Evolutionary conservation across 1,140 invertebrate species (phyloP), one percentile per base, ranked within the genome.

Genomic region (Nylanderia fulva): DNA sequence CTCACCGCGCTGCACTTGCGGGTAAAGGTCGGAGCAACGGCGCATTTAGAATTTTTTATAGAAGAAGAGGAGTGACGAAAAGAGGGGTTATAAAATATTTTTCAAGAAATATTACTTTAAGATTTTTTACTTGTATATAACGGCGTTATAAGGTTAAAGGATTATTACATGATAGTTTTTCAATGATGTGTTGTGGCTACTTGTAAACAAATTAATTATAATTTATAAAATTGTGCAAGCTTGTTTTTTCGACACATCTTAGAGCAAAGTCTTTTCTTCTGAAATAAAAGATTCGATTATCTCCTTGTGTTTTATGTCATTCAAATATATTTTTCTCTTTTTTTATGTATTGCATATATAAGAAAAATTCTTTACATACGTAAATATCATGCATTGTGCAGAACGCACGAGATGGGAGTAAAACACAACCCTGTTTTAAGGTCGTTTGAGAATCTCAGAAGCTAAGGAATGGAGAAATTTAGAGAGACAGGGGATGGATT

Each of bases 381-480:
- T n/a, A n/a, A n/a, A n/a, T n/a, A n/a, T 64, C 29, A n/a, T 9
- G 45, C 5, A 39, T 77, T 36, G 45, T 54, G 9, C 15, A 13
- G 15, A 11, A 54, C 18, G 18, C 60, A 24, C 11, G 27, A 68
- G 45, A 4, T 39, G 29, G 18, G 13, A 39, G 48, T 58, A 45
- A 29, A 48, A 60, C 56, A 87, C 77, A 64, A 87, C 76, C 71
- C 58, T 39, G 75, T 66, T 54, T 56, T 27, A 33, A 27, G 52
- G 8, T 72, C 54, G 77, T 84, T 69, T 76, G 56, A 63, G 86
- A 76, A 85, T 85, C 60, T 58, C 52, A 15, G 24, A 9, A 68
- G 48, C n/a, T 52, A 27, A 29, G 54, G 83, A 64, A 15, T 39
- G 48, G 27, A 33, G 36, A 33, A 82, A 71, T 58, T 21, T 48